Evolutionary conservation across 2,888 invertebrate genomes (phyloP), one percentile per base, ranked within the genome.

Genomic region (Ptychoptera contaminata): DNA sequence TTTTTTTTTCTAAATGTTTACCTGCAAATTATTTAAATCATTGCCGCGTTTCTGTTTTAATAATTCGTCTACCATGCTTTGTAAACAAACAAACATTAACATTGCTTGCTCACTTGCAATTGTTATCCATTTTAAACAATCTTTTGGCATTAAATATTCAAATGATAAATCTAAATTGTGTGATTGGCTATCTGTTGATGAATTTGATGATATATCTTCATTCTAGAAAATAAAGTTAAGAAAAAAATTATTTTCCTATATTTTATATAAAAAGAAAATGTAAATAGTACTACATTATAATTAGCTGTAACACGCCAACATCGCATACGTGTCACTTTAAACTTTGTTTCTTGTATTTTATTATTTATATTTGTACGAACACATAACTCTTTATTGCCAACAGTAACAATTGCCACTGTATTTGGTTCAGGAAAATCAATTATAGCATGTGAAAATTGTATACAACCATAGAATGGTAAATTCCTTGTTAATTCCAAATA

Each of bases 241-340:
- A 44, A 16, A 39, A 31, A 2, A 32, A 34, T 14, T 11, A 14
- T 37, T 37, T 16, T 14, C 12, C 12, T 16, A 14, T 12, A 37
- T 12, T 37, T 37, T 12, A 37, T 12, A 15, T n/a, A 37, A 37
- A 12, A 11, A 12, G 8, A 12, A 36, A 36, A 36, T 36, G 14
- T 8, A 12, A 14, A 8, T 12, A 34, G 9, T 8, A 8, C 8
- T 32, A 32, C 32, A 32, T 32, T 32, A 60, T 84, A 82, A 54
- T 82, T 70, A 2, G 90, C 86, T 15, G 91, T 92, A 40, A 97
- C 91, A 54, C 96, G 75, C 97, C 97, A 98, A 57, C 94, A 94
- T 47, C 91, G 76, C 84, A 97, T 96, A 54, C 96, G 72, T 1
- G 94, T 96, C 35, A 96, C 91, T 64, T 90, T 87, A 63, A 92